These are phyloP conservation scores for Prosapia bicincta DNA, from an alignment of 2,888 invertebrate genomes.

Conservation along the genomic window DNA sequence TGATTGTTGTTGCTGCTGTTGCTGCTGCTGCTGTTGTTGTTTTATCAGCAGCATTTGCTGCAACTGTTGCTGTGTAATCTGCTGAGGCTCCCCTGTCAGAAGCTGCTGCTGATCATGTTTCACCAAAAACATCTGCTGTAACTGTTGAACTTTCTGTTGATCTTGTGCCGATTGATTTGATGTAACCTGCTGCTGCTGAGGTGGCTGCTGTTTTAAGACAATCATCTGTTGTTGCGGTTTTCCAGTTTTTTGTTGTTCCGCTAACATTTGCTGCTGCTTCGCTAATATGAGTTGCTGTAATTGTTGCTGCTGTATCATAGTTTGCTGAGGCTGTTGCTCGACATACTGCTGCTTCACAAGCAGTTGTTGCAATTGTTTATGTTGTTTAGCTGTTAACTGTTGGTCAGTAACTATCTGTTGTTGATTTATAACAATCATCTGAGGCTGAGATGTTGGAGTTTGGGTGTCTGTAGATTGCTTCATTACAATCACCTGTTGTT, in stretches of 20 bases:
- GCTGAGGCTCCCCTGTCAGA: constrained; percentile 26
- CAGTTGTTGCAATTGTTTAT: constrained; percentile 37
- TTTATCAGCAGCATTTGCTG: constrained; percentile 37
- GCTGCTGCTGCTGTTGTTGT: constrained; percentile 39
- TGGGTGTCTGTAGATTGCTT: constrained; percentile 31
- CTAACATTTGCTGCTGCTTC: constrained; percentile 35
- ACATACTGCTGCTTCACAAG: constrained; percentile 34
- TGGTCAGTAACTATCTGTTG: constrained; percentile 36
- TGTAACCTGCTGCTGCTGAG: constrained; percentile 34
- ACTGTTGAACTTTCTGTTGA: constrained; percentile 41
- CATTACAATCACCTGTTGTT: constrained; percentile 37
- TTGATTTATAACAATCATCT: constrained; percentile 38
- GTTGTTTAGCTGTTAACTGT: constrained; percentile 36
- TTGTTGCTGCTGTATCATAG: constrained; percentile 32
- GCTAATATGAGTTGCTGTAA: constrained; percentile 36
- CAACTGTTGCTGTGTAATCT: constrained; percentile 39
- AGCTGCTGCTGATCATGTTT: constrained; percentile 32
- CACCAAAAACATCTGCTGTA: constrained; percentile 40
- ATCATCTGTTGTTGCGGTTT: constrained; percentile 36
- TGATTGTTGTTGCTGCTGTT: constrained; percentile 35
- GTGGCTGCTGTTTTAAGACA: constrained; percentile 33
- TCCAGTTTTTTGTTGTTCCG: constrained; percentile 33
- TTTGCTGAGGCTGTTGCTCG: constrained; percentile 28
- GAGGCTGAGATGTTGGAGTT: constrained; percentile 30
- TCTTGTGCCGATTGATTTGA: constrained; percentile 42